Conservation (phyloP, 2,113 vertebrate genomes). For the Noctilio leporinus region DNA sequence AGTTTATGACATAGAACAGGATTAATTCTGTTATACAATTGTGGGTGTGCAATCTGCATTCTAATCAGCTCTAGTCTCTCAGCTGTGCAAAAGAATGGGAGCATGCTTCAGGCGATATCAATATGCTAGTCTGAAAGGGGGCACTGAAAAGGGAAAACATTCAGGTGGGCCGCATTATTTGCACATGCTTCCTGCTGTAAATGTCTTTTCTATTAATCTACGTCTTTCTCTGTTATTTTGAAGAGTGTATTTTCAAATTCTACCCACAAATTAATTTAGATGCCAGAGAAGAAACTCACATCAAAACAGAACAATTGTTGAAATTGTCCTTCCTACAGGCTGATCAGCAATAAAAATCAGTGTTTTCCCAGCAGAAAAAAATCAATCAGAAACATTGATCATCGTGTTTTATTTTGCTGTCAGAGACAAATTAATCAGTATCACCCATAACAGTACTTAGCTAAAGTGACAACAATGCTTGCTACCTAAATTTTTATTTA, state of each 20-base stretch:
- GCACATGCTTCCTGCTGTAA: background rate
- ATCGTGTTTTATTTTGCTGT: slow-evolving; percentile 21
- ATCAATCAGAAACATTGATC: background rate
- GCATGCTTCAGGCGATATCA: background rate
- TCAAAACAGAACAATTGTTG: slow-evolving; percentile 27
- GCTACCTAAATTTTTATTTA: background rate
- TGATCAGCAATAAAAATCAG: background rate
- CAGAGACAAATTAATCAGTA: background rate
- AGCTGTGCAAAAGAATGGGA: background rate
- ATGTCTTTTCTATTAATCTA: background rate
- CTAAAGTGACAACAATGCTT: background rate
- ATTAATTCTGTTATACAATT: background rate
- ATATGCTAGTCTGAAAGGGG: background rate
- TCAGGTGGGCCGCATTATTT: background rate
- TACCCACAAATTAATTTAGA: background rate
- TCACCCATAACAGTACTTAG: background rate
- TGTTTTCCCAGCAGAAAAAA: background rate
- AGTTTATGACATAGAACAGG: background rate
- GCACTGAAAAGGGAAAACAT: background rate
- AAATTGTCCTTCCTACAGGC: background rate
- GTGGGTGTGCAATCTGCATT: background rate
- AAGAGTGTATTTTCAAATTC: background rate
- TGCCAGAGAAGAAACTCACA: background rate
- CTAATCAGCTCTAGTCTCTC: background rate
- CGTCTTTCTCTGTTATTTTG: background rate